These are phyloP conservation scores for Bucorvus abyssinicus DNA, from an alignment of 2,797 vertebrate species.

Conservation along the genomic window DNA sequence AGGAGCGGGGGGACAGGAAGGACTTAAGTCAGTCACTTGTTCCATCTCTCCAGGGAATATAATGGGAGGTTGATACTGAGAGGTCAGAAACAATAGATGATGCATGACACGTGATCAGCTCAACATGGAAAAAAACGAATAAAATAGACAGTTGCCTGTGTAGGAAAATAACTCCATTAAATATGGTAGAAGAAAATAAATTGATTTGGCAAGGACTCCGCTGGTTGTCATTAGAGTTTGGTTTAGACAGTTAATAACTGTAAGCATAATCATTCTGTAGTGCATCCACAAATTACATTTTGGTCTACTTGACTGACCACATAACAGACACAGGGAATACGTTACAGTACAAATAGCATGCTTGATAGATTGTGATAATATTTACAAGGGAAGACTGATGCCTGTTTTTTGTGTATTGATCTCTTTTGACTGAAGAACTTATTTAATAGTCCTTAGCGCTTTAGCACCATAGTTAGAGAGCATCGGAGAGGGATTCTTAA, in stretches of 20 bases:
- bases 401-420: not conserved
- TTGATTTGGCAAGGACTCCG: not conserved
- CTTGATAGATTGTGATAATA: not conserved
- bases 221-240: not conserved
- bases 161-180: not conserved
- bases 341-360: not conserved
- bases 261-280: not conserved
- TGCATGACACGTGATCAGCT: not conserved
- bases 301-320: not conserved
- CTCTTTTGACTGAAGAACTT: conserved; percentile 5
- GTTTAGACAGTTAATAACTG: not conserved
- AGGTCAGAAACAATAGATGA: not conserved
- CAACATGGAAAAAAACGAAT: not conserved
- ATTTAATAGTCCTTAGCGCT: not conserved
- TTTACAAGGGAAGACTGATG: not conserved
- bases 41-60: not conserved
- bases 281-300: not conserved
- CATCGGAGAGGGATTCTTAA: not conserved
- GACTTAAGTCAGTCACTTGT: not conserved
- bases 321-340: not conserved
- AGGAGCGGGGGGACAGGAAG: not conserved
- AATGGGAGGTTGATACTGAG: not conserved
- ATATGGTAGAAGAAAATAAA: not conserved
- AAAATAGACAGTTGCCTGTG: not conserved
- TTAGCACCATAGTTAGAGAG: not conserved